These are phyloP conservation scores for Carabus problematicus DNA, from an alignment of 2,888 invertebrate genomes.

Conservation along the genomic window DNA sequence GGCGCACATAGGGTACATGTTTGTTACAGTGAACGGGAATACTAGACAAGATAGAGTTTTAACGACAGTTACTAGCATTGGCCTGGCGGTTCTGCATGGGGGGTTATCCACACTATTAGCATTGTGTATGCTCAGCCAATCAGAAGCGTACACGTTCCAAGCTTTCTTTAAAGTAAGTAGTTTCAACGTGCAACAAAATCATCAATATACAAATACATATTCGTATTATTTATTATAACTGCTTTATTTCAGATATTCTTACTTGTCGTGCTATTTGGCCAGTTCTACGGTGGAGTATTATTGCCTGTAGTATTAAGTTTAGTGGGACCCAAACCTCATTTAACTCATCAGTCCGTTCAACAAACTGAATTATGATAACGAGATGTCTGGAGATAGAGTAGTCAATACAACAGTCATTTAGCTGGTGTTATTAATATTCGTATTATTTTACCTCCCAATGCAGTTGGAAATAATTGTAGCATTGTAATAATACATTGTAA, in stretches of 20 bases:
- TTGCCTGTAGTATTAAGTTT: conserved; percentile 78
- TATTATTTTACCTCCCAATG: too few relatives aligned
- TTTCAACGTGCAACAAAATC: conserved; percentile 15
- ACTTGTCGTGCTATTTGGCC: conserved; percentile 77
- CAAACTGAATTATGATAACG: conserved; percentile 18
- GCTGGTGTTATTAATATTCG: too few relatives aligned
- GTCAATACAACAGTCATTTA: too few relatives aligned
- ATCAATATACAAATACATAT: background rate
- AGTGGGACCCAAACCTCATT: conserved; percentile 68
- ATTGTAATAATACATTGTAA: too few relatives aligned
- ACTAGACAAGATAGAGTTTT: conserved; percentile 66
- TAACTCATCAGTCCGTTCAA: conserved; percentile 17
- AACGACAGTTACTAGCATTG: conserved; percentile 74
- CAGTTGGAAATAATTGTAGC: too few relatives aligned
- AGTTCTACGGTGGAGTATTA: conserved; percentile 78
- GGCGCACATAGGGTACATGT: conserved; percentile 82
- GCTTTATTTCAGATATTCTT: conserved; percentile 72
- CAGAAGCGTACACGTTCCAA: conserved; percentile 78
- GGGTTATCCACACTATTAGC: conserved; percentile 80
- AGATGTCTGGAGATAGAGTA: too few relatives aligned
- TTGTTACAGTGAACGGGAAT: conserved; percentile 68
- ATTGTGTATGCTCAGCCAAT: conserved; percentile 72
- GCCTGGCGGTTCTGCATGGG: conserved; percentile 78
- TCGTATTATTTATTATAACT: background rate
- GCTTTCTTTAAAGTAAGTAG: conserved; percentile 70